A percentile compares a stretch with the other conserved stretches of the same genome.
phyloP scores from a whole-genome alignment of 2,113 vertebrate genomes.

The Mesocricetus auratus region DNA sequence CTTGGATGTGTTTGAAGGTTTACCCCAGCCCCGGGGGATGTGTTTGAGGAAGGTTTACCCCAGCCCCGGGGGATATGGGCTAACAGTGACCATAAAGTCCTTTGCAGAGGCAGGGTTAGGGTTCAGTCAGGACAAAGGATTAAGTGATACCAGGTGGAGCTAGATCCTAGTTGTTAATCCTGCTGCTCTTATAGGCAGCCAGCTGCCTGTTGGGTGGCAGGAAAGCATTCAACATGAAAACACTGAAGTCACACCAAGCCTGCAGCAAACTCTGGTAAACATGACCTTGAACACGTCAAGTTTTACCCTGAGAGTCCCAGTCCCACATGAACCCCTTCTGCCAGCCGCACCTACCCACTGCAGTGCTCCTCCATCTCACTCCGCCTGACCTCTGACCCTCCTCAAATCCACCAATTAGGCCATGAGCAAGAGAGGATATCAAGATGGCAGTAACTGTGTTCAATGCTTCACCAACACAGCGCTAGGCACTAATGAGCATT shows the following conservation, averaged over 20 bases:
- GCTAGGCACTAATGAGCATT: rapidly evolving
- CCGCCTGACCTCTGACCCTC: neutral
- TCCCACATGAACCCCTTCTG: rapidly evolving
- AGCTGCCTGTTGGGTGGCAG: neutral
- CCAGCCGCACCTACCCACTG: rapidly evolving
- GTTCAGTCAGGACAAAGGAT: neutral
- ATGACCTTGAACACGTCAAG: rapidly evolving
- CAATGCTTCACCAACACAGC: rapidly evolving
- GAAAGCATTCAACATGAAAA: rapidly evolving
- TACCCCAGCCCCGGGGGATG: neutral
- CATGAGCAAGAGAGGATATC: rapidly evolving
- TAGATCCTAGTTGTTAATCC: neutral
- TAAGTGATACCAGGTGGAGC: neutral
- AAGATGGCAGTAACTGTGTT: rapidly evolving
- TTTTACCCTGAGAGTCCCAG: no score
- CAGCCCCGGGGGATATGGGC: neutral
- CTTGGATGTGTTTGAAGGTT: rapidly evolving
- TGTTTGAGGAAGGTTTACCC: neutral
- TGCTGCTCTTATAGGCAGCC: neutral
- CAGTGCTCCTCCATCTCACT: rapidly evolving
- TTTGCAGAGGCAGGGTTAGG: neutral
- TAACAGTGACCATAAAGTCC: neutral
- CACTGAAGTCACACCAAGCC: rapidly evolving
- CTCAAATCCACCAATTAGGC: neutral
- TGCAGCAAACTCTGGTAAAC: rapidly evolving